Evolutionary conservation across 2,888 invertebrate species (phyloP).

Genomic region (Aplocera efformata): DNA sequence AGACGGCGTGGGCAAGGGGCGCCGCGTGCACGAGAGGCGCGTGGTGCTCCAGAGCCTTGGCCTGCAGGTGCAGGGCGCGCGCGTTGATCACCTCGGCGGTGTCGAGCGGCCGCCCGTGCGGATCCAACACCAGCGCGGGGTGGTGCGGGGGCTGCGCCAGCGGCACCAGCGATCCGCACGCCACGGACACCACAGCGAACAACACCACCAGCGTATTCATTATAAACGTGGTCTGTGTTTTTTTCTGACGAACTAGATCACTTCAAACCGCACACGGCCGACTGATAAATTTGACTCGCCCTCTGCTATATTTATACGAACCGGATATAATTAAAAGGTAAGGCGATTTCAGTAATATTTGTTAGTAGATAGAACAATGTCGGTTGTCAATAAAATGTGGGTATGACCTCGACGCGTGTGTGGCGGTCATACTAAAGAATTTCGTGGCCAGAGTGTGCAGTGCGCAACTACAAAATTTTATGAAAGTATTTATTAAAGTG

Average conservation of each 20-base stretch:
- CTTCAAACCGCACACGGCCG: conserved; percentile 57
- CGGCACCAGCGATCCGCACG: conserved; percentile 74
- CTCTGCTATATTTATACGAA: conserved; percentile 58
- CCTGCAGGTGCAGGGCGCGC: conserved; percentile 70
- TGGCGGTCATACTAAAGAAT: conserved; percentile 63
- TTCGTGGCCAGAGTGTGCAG: conserved; percentile 66
- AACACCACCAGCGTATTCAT: conserved; percentile 81
- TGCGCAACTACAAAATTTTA: conserved; percentile 66
- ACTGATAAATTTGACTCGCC: conserved; percentile 53
- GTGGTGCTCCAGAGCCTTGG: conserved; percentile 66
- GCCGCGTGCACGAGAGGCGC: conserved; percentile 43
- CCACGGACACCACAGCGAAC: conserved; percentile 81
- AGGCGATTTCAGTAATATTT: conserved; percentile 42
- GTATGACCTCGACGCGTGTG: conserved; percentile 61
- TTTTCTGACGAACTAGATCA: conserved; percentile 55
- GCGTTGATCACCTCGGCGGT: conserved; percentile 74
- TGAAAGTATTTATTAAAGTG: conserved; percentile 9
- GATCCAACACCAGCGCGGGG: conserved; percentile 69
- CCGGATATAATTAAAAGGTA: conserved; percentile 70
- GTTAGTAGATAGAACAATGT: conserved; percentile 65
- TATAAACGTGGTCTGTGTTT: conserved; percentile 50
- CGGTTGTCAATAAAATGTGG: conserved; percentile 65
- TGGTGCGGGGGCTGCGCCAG: conserved; percentile 69
- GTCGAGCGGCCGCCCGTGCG: conserved; percentile 72
- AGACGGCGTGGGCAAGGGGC: conserved; percentile 43